A percentile compares a stretch with the other conserved stretches of the same genome.
Evolutionary conservation across 2,888 invertebrate species (phyloP).

Genomic region (Agrotis exclamationis): DNA sequence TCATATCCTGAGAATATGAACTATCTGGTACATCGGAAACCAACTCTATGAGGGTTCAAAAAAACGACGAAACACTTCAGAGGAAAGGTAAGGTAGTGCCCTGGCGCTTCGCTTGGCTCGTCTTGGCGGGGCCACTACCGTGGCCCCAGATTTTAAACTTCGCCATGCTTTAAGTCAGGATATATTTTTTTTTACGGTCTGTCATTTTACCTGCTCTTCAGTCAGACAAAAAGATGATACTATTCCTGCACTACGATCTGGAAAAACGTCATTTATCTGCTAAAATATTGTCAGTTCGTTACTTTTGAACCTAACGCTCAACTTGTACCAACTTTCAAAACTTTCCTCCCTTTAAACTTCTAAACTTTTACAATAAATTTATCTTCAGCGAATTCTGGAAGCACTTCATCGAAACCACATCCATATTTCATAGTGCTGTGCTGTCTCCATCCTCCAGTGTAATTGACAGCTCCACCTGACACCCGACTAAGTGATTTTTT

Average conservation of each 20-base stretch:
- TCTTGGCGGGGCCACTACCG: no score
- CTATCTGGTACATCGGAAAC: no score
- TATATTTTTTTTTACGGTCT: no score
- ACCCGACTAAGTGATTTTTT: constrained; percentile 68
- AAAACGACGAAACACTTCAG: no score
- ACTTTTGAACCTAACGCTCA: constrained; percentile 18
- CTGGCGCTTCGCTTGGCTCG: no score
- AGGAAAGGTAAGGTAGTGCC: no score
- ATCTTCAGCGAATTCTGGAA: constrained; percentile 31
- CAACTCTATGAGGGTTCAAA: no score
- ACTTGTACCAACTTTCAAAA: constrained; percentile 33
- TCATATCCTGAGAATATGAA: no score
- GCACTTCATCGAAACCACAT: constrained; percentile 45
- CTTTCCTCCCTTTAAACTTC: constrained; percentile 38
- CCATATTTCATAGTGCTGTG: constrained; percentile 61
- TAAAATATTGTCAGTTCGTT: constrained; percentile 32
- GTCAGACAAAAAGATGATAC: neutral
- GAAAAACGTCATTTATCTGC: constrained; percentile 6
- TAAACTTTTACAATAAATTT: constrained; percentile 60
- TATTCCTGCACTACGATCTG: neutral
- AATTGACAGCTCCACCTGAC: constrained; percentile 69
- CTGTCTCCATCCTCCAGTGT: constrained; percentile 49
- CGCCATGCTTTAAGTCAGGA: no score
- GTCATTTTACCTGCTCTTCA: no score
- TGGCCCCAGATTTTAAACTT: no score